Base-by-base conservation (phyloP, 2,797 vertebrate genomes). In the Enteromius fasciolatus region DNA sequence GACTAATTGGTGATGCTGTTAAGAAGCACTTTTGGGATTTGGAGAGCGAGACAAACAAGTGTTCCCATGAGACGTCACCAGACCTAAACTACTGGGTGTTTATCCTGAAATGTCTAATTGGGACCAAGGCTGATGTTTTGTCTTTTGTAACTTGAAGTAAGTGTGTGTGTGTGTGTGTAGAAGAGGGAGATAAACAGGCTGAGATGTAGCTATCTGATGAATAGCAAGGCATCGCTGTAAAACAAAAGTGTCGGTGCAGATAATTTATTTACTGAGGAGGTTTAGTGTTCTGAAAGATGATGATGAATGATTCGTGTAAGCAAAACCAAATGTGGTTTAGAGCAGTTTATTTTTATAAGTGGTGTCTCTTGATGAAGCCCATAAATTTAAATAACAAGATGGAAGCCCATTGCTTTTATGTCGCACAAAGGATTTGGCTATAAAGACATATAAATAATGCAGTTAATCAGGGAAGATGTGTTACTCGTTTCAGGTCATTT, bases 11-110 rank as follows among this genome's bases (percentile, higher is more conserved):
- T 85, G 39, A 66, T 83, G 82, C 85, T 87, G 86, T 76, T 86
- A 70, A 64, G n/a, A 76, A 63, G 84, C 87, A 91, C 81, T 28
- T 57, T 20, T 91, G 90, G 92, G 91, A 50, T 66, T 41, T 46
- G 31, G 44, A 64, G 59, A 76, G 82, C 18, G 87, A 90, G 90
- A 92, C 89, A 93, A 92, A 93, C 91, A 92, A 78, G 76, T 86
- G 66, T 89, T 87, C 87, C 87, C 61, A 15, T 76, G 83, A 87
- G 84, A 64, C 72, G 86, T 84, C 91, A 90, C 90, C 90, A 91
- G 88, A 88, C 89, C 87, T 87, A 68, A 33, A 8, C 61, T 63
- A 0, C 76, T 82, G 85, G 83, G 89, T 92, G 89, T 93, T 92
- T 93, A 88, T 92, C 86, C 90, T 86, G 25, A 83, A 87, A 72